Evolutionary conservation across 2,888 invertebrate genomes (phyloP).

Genomic region (Pristionchus maxplancki): DNA sequence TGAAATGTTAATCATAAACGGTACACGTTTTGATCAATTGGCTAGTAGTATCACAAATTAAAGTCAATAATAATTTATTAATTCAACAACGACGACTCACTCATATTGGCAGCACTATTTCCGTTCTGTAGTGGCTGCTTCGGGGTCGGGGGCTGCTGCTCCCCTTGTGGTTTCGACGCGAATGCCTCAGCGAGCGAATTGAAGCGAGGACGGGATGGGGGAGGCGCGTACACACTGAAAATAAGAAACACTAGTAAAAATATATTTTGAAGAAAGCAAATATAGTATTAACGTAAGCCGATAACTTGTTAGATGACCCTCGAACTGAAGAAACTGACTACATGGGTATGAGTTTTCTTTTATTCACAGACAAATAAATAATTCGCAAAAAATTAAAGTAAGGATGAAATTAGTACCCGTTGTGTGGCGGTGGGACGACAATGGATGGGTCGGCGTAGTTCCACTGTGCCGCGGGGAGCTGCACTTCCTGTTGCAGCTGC

Average conservation of each 20-base stretch:
- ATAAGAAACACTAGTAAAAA: too few species aligned
- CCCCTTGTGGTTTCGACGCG: background rate
- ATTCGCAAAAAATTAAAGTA: background rate
- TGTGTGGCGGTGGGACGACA: background rate
- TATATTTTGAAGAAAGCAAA: too few species aligned
- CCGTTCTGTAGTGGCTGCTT: slow-evolving; percentile 22
- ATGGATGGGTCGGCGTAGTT: background rate
- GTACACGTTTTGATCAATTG: too few species aligned
- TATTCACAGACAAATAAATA: background rate
- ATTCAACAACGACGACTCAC: background rate
- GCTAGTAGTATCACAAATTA: too few species aligned
- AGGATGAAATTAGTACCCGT: background rate
- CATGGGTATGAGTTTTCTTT: too few species aligned
- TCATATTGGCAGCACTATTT: slow-evolving; percentile 23
- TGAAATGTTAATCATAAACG: background rate
- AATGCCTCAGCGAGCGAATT: slow-evolving; percentile 29
- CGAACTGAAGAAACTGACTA: too few species aligned
- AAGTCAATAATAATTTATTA: background rate
- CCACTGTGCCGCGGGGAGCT: background rate
- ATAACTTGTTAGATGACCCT: too few species aligned
- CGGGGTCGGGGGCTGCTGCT: background rate
- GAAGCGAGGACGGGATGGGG: background rate
- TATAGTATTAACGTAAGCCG: too few species aligned
- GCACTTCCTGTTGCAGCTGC: slow-evolving; percentile 19
- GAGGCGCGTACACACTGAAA: background rate